Evolutionary conservation across 1,140 invertebrate genomes (phyloP), one percentile per base, ranked within the genome.

Genomic region (Gryllus bimaculatus): DNA sequence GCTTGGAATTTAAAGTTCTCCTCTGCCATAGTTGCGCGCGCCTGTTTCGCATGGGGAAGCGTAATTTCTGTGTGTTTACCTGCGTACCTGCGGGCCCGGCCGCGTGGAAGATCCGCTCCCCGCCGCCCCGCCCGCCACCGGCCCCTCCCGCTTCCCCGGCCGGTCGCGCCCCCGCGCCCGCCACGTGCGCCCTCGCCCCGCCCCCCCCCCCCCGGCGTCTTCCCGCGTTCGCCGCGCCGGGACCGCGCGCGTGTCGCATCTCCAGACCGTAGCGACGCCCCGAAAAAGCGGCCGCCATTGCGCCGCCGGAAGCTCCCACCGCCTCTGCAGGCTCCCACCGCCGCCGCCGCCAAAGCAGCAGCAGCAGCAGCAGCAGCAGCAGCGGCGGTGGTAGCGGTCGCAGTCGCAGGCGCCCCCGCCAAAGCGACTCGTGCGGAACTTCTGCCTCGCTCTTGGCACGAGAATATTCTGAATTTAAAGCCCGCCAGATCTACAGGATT

Each of bases 401-500:
- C 10, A 2, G 18, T 18, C 54, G 54, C 10, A 66, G 54, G 0
- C 18, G 54, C 54, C 54, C 54, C 18, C 10, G 54, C 54, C 10
- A 66, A 66, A 66, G 54, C 54, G 54, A 66, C 54, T 66, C 54
- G 54, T 66, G 54, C 54, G 54, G 54, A 66, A 66, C 54, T 66
- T 66, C 54, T 66, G 54, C 54, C 54, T 10, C 54, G 18, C 54
- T 66, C 54, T 66, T 66, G 54, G 54, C 54, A 66, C 54, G 10
- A 18, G 54, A 66, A 66, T 66, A 66, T 66, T 66, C 54, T 66
- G 54, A 18, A 66, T 66, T 66, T 66, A 66, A 66, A 66, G 10
- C 54, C 54, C 10, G 54, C 54, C 54, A 66, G 54, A 66, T 66
- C 54, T 66, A 66, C 54, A 7, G 54, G 54, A 66, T 66, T 66